Evolutionary conservation across 2,113 vertebrate genomes (phyloP).

Genomic region (Amblyornis subalaris): DNA sequence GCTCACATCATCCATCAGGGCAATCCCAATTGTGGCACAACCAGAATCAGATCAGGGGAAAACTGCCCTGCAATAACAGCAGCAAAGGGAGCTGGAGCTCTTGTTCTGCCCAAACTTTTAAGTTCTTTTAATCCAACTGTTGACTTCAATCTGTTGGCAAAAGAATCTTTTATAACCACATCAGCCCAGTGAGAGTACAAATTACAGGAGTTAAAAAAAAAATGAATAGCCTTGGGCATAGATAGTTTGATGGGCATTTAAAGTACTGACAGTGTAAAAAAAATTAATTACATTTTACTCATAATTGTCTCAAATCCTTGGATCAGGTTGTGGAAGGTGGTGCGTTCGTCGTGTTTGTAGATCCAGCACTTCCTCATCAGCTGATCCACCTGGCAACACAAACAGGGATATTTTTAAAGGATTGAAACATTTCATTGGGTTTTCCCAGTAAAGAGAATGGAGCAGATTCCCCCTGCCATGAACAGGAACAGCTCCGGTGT

Average conservation of each 20-base stretch:
- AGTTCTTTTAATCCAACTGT: neutral
- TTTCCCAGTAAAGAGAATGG: accelerated
- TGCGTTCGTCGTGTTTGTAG: constrained; percentile 78
- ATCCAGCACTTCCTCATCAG: constrained; percentile 95
- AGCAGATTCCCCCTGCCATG: neutral
- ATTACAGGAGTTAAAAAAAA: constrained; percentile 23
- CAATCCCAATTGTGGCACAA: neutral
- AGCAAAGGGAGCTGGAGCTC: neutral
- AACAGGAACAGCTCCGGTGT: accelerated
- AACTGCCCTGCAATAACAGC: neutral
- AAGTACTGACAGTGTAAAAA: neutral
- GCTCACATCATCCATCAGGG: neutral
- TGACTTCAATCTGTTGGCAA: neutral
- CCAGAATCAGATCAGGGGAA: neutral
- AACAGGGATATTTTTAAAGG: accelerated
- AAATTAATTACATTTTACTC: constrained; percentile 56
- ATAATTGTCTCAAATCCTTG: constrained; percentile 82
- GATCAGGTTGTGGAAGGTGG: constrained; percentile 86
- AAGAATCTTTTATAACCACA: neutral
- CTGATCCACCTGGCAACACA: constrained; percentile 80
- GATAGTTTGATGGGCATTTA: neutral
- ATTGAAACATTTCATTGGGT: accelerated
- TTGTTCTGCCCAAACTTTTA: neutral
- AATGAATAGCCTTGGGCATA: neutral
- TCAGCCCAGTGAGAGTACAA: constrained; percentile 45